Evolutionary conservation across 2,113 vertebrate species (phyloP).

Genomic region (Microtus oregoni): DNA sequence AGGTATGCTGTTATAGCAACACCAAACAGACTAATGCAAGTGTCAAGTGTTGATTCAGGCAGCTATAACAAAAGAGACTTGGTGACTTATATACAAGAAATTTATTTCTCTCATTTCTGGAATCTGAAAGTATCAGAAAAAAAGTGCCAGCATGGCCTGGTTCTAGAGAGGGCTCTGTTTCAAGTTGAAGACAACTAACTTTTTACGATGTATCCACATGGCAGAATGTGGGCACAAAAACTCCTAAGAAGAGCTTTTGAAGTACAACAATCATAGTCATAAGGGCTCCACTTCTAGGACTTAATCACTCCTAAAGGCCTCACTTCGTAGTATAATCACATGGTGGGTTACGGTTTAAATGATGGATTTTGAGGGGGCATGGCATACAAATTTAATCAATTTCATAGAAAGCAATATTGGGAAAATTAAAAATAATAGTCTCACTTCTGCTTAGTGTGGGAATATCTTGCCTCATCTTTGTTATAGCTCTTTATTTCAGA

Average conservation of each 20-base stretch:
- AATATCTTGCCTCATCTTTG: not conserved
- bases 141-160: not conserved
- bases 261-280: not conserved
- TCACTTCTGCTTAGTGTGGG: not conserved
- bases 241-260: not conserved
- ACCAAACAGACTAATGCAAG: not conserved
- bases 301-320: not conserved
- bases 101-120: not conserved
- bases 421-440: constrained; percentile 9
- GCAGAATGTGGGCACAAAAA: not conserved
- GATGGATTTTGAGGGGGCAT: not conserved
- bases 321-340: not conserved
- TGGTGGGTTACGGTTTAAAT: not conserved
- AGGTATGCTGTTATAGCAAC: not conserved
- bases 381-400: not conserved
- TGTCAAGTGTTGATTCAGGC: not conserved
- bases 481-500: constrained; percentile 40
- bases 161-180: not conserved
- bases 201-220: not conserved
- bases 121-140: not conserved
- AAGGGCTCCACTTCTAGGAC: not conserved
- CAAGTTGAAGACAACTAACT: not conserved
- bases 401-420: not conserved
- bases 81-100: not conserved
- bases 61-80: not conserved